Base-by-base conservation (phyloP, 2,113 vertebrate species). In the Anser cygnoides region DNA sequence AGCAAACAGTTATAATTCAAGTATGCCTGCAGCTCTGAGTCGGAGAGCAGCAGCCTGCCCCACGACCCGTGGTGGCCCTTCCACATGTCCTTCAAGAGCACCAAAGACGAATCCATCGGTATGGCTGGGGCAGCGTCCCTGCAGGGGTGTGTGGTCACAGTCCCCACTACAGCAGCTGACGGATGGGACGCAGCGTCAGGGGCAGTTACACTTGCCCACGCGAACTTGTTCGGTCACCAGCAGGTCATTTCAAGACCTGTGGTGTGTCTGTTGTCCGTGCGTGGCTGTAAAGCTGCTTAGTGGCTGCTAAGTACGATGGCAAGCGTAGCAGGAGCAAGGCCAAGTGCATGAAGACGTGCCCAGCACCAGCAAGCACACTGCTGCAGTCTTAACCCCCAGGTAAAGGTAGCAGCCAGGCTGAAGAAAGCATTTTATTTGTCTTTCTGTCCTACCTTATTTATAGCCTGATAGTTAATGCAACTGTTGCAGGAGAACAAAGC, bases 31-130 rank as follows among this genome's bases (percentile, higher is more conserved):
- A 33, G 15, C 3, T 20, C 14, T 10, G 46, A 10, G 6, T 2
- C 1, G 46, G 19, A 13, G 5, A 44, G 6, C 20, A 26, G 17
- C 67, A 21, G 52, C 37, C 37, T 35, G n/a, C 23, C 39, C 52
- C 73, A 1, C 6, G n/a, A 6, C 25, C 0, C 0, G 3, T 29
- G 10, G 0, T 2, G 63, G 63, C 4, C 1, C 0, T 4, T 20
- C 1, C 66, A 5, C 12, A 11, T 4, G 7, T 15, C 6, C 8
- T 11, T 55, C 59, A 20, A 31, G 25, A 28, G 29, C 22, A 21
- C 11, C 70, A 0, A 0, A 15, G 54, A 9, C 2, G 0, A 6
- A 16, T 7, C 29, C 5, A 0, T 2, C 54, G 3, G 18, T 2
- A 16, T 6, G 13, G 78, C 61, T 2, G 46, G 46, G 46, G 43